Base-by-base conservation (phyloP, 2,888 invertebrate species). In the Gastracanthus pulcherrimus region DNA sequence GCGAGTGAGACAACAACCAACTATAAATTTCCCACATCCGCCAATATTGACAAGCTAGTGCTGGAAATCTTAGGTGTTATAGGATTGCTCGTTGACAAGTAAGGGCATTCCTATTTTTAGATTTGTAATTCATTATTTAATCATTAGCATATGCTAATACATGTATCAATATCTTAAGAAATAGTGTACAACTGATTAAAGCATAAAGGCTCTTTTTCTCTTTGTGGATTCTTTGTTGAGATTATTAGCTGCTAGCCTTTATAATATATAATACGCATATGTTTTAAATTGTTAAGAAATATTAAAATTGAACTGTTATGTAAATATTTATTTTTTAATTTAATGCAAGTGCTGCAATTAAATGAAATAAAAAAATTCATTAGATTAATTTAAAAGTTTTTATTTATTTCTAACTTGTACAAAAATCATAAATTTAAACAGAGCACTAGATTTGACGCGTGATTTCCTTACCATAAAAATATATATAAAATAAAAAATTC, bases 71-170 rank as follows among this genome's bases (percentile, higher is more conserved):
- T 98, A 34, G 94, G 94, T 74, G 94, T 97, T 48, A 97, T 98
- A 83, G 94, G 97, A 79, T 95, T 96, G 4, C 94, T 97, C 81
- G 96, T 97, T 79, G 97, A 97, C 92, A 97, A 96, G 96, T 96
- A 93, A 93, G 95, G n/a, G 55, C 45, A 38, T 55, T 29, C 16
- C 45, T 55, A 66, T 51, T 69, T 80, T 79, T 58, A 34, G 26
- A 29, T 51, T 11, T 16, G 58, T 58, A 5, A 19, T 58, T 58
- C 31, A 0, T 31, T 55, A 38, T 51, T 19, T 11, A 38, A 62
- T 31, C 60, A 31, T 45, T 62, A 23, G 6, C 11, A 11, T 48
- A 48, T n/a, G 16, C 3, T 13, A 41, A 16, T 1, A n/a, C n/a
- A n/a, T n/a, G n/a, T n/a, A 41, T 41, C 41, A 13, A 41, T 48